Evolutionary conservation across 1,140 invertebrate genomes (phyloP).

Genomic region (Aphelenchoides besseyi): DNA sequence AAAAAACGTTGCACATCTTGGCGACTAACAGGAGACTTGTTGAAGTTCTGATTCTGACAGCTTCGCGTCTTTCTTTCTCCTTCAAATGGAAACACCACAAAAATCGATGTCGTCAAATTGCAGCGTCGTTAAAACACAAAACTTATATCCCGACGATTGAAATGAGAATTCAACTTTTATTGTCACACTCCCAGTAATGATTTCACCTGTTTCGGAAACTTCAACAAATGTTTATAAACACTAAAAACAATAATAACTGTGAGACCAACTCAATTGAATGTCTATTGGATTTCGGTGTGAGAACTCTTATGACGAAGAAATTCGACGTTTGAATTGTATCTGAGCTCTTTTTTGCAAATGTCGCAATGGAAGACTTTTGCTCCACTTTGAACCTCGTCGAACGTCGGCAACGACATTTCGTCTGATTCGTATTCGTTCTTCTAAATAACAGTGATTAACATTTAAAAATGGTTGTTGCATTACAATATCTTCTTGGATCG

Average conservation of each 20-base stretch:
- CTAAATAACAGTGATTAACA: slow-evolving; percentile 1
- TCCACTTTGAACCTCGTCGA: background rate
- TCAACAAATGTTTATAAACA: background rate
- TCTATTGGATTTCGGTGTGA: background rate
- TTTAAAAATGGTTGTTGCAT: too few relatives aligned
- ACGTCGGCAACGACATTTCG: background rate
- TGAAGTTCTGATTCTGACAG: background rate
- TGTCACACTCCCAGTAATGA: too few relatives aligned
- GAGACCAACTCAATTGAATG: background rate
- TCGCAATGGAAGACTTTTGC: background rate
- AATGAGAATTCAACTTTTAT: too few relatives aligned
- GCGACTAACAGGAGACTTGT: too few relatives aligned
- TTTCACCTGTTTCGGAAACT: too few relatives aligned
- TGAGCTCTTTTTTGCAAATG: slow-evolving; percentile 7
- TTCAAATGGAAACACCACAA: slow-evolving; percentile 1
- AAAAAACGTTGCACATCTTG: too few relatives aligned
- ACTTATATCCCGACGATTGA: too few relatives aligned
- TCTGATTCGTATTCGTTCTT: background rate
- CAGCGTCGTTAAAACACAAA: too few relatives aligned
- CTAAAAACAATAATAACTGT: background rate
- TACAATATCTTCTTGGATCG: too few relatives aligned
- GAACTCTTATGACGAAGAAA: slow-evolving; percentile 4
- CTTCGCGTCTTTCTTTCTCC: background rate
- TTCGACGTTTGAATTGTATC: background rate
- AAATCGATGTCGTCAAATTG: background rate